Base-by-base conservation (phyloP, 2,797 vertebrate species). In the Peromyscus melanophrys region DNA sequence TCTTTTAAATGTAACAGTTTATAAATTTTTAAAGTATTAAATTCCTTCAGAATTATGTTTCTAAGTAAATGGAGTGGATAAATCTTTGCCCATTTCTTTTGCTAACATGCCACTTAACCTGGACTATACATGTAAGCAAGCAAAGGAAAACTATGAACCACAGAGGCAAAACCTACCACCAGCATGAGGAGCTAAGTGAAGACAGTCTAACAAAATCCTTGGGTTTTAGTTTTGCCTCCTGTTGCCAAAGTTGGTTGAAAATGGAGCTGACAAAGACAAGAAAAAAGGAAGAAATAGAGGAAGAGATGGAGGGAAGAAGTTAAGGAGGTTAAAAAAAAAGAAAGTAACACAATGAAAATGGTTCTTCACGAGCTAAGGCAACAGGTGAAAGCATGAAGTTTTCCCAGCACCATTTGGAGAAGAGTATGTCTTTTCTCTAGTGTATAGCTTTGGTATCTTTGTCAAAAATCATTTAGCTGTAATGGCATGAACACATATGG, bases 41-140 rank as follows among this genome's bases (percentile, higher is more conserved):
- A 67, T 85, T 61, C 23, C 49, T 95, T 91, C 65, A 80, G 75
- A 37, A 63, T 61, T 96, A 43, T 95, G 14, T 81, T 87, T 97
- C 17, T 94, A n/a, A 49, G 10, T 84, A 92, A 14, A 80, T 13
- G 5, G 52, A 80, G 9, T 37, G 6, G 2, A 81, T 84, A 10
- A 11, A 31, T 0, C n/a, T 1, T 75, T 95, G 57, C 14, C 0
- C 43, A 23, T 85, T 93, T 89, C 21, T 71, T 4, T n/a, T 76
- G n/a, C 43, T 91, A 49, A n/a, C 12, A n/a, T 67, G 43, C 7
- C 31, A n/a, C 29, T 86, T 69, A 49, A 52, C 52, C 21, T 31
- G 2, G 14, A 84, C 59, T 65, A 46, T 46, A 78, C 19, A 5
- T 78, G 75, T 7, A 78, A 90, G 34, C 3, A 90, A 87, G 37